A percentile compares a stretch with the other conserved stretches of the same genome.
phyloP scores from a whole-genome alignment of 2,888 invertebrate genomes.

The Drosophila maculinotata region DNA sequence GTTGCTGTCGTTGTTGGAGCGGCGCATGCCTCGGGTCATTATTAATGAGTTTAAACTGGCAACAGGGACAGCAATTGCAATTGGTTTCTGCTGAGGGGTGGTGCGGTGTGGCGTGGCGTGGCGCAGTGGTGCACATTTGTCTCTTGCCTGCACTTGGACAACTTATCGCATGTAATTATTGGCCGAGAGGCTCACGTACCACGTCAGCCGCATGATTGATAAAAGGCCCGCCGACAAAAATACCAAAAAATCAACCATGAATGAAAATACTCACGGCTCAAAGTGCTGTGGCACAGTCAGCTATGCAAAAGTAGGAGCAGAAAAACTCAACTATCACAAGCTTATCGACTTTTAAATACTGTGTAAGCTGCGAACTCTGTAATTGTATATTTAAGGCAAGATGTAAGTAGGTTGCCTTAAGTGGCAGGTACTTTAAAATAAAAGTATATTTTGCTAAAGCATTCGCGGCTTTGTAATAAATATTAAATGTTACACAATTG shows the following conservation, averaged over 20 bases:
- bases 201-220: constrained; percentile 73
- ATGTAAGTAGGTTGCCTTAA: too few species aligned
- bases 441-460: too few species aligned
- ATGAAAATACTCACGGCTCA: constrained; percentile 67
- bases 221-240: constrained; percentile 76
- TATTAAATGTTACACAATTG: too few species aligned
- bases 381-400: too few species aligned
- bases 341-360: constrained; percentile 10
- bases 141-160: constrained; percentile 60
- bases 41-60: constrained; percentile 75
- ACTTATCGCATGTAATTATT: constrained; percentile 80
- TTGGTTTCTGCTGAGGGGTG: not conserved
- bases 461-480: too few species aligned
- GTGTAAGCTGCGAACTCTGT: constrained; percentile 5
- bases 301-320: constrained; percentile 55
- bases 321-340: constrained; percentile 10
- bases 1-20: constrained; percentile 31
- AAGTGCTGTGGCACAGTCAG: constrained; percentile 60
- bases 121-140: constrained; percentile 44
- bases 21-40: constrained; percentile 66
- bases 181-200: constrained; percentile 70
- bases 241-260: constrained; percentile 74
- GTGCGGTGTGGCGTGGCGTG: not conserved
- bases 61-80: constrained; percentile 47
- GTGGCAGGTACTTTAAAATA: too few species aligned